phyloP scores from a whole-genome alignment of 1,140 invertebrate genomes.

The Aethina tumida region DNA sequence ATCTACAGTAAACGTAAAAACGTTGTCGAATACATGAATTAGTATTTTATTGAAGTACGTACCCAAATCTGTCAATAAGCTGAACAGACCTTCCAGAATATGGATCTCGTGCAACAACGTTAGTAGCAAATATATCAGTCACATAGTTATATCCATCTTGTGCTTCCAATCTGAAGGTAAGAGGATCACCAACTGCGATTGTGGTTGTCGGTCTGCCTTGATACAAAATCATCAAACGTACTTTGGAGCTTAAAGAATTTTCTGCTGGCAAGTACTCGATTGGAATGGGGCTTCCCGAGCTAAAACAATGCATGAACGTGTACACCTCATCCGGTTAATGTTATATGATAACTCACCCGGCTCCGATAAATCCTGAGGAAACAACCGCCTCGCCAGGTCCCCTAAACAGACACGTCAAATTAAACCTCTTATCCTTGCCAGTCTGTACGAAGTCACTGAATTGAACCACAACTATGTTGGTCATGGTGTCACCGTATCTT shows the following conservation, averaged over 20 bases:
- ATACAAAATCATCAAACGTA: slow-evolving; percentile 75
- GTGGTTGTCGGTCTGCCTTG: slow-evolving; percentile 85
- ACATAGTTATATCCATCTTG: slow-evolving; percentile 82
- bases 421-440: slow-evolving; percentile 81
- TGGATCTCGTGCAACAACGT: slow-evolving; percentile 87
- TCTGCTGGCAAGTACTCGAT: slow-evolving; percentile 86
- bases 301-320: slow-evolving; percentile 29
- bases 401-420: slow-evolving; percentile 81
- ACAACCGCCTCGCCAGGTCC: slow-evolving; percentile 87
- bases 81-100: slow-evolving; percentile 84
- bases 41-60: slow-evolving; percentile 26
- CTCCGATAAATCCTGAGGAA: slow-evolving; percentile 86
- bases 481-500: slow-evolving; percentile 84
- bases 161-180: slow-evolving; percentile 81
- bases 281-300: slow-evolving; percentile 80
- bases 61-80: slow-evolving; percentile 83
- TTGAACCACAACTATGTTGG: slow-evolving; percentile 89
- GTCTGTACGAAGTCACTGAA: slow-evolving; percentile 90
- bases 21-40: slow-evolving; percentile 1
- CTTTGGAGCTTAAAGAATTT: slow-evolving; percentile 79
- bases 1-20: slow-evolving; percentile 46
- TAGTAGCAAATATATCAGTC: slow-evolving; percentile 85
- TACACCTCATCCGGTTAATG: background rate
- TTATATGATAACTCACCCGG: slow-evolving; percentile 45
- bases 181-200: slow-evolving; percentile 86